These are phyloP conservation scores for Thymelicus lineola DNA, from an alignment of 2,888 invertebrate species.

Conservation along the genomic window DNA sequence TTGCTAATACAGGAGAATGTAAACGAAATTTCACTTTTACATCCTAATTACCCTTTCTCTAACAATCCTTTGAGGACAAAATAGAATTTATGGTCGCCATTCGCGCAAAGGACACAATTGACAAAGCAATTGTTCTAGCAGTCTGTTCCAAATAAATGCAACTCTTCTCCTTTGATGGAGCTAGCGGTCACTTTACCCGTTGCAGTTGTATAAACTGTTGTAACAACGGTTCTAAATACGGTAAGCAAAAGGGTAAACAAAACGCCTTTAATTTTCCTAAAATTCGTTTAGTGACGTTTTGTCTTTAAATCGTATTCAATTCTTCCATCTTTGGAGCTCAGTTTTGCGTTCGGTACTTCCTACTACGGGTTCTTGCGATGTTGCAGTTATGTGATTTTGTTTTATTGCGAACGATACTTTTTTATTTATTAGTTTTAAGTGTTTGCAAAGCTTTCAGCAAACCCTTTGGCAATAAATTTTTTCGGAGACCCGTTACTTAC, in stretches of 20 bases:
- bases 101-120: slow-evolving; percentile 63
- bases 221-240: slow-evolving; percentile 71
- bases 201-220: slow-evolving; percentile 55
- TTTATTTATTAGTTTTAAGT: slow-evolving; percentile 59
- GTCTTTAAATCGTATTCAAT: slow-evolving; percentile 8
- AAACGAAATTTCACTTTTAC: slow-evolving; percentile 79
- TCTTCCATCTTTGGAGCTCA: not conserved
- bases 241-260: slow-evolving; percentile 74
- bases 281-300: slow-evolving; percentile 13
- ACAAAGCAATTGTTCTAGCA: slow-evolving; percentile 54
- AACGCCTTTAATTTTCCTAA: slow-evolving; percentile 41
- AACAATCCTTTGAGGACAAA: slow-evolving; percentile 64
- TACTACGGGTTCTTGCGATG: slow-evolving; percentile 47
- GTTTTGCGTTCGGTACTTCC: slow-evolving; percentile 37
- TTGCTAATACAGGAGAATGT: slow-evolving; percentile 64
- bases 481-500: slow-evolving; percentile 55
- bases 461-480: slow-evolving; percentile 62
- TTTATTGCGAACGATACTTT: slow-evolving; percentile 48
- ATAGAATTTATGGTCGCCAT: slow-evolving; percentile 71
- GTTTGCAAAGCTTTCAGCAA: slow-evolving; percentile 60
- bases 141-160: slow-evolving; percentile 74
- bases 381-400: slow-evolving; percentile 59
- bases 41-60: slow-evolving; percentile 76
- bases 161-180: slow-evolving; percentile 68
- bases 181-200: slow-evolving; percentile 71